phyloP scores from a whole-genome alignment of 2,888 invertebrate species.

The Leptodirus hochenwartii region DNA sequence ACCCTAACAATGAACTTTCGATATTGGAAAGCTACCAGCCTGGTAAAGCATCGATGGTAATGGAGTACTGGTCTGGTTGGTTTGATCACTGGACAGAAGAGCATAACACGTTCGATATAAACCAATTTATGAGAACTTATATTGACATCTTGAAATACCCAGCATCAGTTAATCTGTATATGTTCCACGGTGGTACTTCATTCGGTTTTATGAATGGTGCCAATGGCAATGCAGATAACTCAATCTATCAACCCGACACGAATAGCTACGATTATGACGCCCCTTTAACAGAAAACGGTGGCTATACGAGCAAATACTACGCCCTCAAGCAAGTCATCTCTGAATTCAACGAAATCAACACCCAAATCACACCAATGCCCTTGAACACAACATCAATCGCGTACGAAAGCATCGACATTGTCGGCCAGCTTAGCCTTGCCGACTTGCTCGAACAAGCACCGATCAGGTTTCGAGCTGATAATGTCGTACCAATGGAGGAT shows the following conservation, averaged over 20 bases:
- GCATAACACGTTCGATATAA: slow-evolving; percentile 17
- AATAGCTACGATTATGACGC: slow-evolving; percentile 50
- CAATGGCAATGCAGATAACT: slow-evolving; percentile 8
- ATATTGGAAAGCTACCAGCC: slow-evolving; percentile 27
- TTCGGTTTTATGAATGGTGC: slow-evolving; percentile 40
- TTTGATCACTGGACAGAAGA: slow-evolving; percentile 36
- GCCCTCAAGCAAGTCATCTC: slow-evolving; percentile 17
- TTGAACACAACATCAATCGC: slow-evolving; percentile 18
- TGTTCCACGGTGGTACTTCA: slow-evolving; percentile 82
- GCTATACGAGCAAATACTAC: slow-evolving; percentile 68
- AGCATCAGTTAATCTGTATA: slow-evolving; percentile 68
- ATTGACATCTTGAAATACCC: slow-evolving; percentile 19
- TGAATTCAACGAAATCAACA: too few species aligned
- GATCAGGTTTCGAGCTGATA: slow-evolving; percentile 3
- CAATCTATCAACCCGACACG: slow-evolving; percentile 18
- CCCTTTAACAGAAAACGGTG: slow-evolving; percentile 75
- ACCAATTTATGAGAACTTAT: slow-evolving; percentile 15
- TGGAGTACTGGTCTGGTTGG: slow-evolving; percentile 40
- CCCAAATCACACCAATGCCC: too few species aligned
- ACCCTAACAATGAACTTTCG: slow-evolving; percentile 26
- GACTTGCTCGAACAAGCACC: slow-evolving; percentile 11
- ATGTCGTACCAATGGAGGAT: slow-evolving; percentile 20
- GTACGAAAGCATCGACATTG: slow-evolving; percentile 14
- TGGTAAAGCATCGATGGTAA: slow-evolving; percentile 33
- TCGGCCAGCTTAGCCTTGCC: slow-evolving; percentile 8